A percentile compares a stretch with the other conserved stretches of the same genome.
Conservation (phyloP, 2,888 invertebrate genomes). For the Plagiodera versicolora region DNA sequence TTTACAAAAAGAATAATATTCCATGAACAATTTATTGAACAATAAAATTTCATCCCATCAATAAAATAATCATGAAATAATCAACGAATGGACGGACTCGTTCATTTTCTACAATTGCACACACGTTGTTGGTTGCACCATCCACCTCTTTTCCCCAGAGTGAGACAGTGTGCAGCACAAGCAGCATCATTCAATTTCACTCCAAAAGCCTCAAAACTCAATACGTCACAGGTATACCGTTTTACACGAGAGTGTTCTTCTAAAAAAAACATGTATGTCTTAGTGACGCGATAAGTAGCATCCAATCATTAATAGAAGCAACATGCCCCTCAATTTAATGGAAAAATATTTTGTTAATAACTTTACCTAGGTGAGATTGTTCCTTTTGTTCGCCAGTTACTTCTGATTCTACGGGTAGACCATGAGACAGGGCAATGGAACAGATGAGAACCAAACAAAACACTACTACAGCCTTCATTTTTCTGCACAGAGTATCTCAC, state of each 20-base stretch:
- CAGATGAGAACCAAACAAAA: not conserved
- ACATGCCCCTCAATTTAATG: too few species aligned
- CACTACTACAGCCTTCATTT: not conserved
- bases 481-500: not conserved
- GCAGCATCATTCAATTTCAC: constrained; percentile 51
- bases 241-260: constrained; percentile 43
- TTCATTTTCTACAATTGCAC: constrained; percentile 47
- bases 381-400: too few species aligned
- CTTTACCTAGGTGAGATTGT: too few species aligned
- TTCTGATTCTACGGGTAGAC: not conserved
- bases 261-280: too few species aligned
- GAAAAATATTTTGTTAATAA: too few species aligned
- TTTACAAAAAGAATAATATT: too few species aligned
- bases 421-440: not conserved
- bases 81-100: too few species aligned
- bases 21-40: too few species aligned
- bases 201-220: constrained; percentile 40
- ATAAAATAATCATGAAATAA: too few species aligned
- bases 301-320: too few species aligned
- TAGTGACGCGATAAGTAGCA: too few species aligned
- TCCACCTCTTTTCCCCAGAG: constrained; percentile 48
- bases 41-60: too few species aligned
- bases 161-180: constrained; percentile 54
- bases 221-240: constrained; percentile 55
- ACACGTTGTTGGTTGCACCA: constrained; percentile 49